Base-by-base conservation (phyloP, 2,888 invertebrate species). In the Volucella inflata region DNA sequence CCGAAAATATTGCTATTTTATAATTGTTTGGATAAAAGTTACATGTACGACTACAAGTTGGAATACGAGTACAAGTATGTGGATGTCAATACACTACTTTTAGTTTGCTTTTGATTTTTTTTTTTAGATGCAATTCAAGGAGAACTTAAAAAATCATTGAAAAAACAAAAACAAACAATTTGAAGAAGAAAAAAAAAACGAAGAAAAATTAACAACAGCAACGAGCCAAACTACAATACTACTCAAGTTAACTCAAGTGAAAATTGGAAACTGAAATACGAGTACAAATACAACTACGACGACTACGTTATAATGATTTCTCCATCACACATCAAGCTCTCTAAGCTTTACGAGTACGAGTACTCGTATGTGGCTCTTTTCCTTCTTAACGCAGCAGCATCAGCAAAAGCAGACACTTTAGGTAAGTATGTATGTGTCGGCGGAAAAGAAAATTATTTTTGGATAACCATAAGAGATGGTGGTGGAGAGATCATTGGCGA, bases 401-500 rank as follows among this genome's bases (percentile, higher is more conserved):
- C 30, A 30, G 30, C 30, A 30, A 6, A 30, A 30, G 1, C 30
- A 30, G 30, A 30, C 30, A 30, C 30, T 30, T 55, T 84, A 71
- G 75, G 68, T 75, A 88, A 87, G 88, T 88, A 87, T 87, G 89
- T 89, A 88, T 88, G 87, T 87, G 87, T n/a, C 87, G 36, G 62
- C 14, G 62, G 62, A 42, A 57, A 71, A 42, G 44, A 40, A 51
- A 46, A 42, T 17, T 40, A 30, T 30, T 30, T 30, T 30, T 53
- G 30, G 17, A 48, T 74, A 64, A 48, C 44, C 40, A 21, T 36
- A 14, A n/a, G 51, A 67, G 77, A 65, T 64, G 64, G 51, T 30
- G 30, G 6, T 30, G 30, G 30, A 30, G 30, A 6, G 30, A 30
- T 30, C 30, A 30, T 30, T 30, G 59, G 12, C 50, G 53, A 42